Percentiles rank a stretch among this genome's conserved stretches.
phyloP scores from a whole-genome alignment of 2,797 vertebrate species.

The Arremon brunneinucha region DNA sequence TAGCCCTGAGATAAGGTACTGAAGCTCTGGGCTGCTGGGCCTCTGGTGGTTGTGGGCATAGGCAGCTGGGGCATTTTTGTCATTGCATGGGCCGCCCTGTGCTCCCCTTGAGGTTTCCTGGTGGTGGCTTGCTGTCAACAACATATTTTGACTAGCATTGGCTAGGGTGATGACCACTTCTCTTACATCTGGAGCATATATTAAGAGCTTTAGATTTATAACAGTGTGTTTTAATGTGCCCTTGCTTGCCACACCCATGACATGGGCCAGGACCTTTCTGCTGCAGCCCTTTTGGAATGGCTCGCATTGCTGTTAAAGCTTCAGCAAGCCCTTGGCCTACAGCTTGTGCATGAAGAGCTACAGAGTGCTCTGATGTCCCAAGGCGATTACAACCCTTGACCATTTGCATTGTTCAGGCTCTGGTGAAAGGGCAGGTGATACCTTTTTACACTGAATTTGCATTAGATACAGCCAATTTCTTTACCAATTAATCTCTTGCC shows the following conservation, averaged over 20 bases:
- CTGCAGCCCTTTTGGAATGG: not conserved
- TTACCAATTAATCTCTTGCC: not conserved
- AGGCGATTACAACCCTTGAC: not conserved
- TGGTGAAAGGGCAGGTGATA: not conserved
- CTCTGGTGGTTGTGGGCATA: not conserved
- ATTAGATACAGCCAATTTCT: not conserved
- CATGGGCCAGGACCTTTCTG: not conserved
- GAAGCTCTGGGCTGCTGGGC: not conserved
- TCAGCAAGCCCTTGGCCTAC: not conserved
- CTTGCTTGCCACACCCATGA: not conserved
- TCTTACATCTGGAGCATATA: not conserved
- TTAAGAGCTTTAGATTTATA: not conserved
- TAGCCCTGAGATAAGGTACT: not conserved
- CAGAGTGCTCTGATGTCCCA: not conserved
- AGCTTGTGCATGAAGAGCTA: not conserved
- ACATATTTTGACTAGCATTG: not conserved
- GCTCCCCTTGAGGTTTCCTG: not conserved
- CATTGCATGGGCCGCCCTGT: fast-evolving
- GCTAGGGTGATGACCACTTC: not conserved
- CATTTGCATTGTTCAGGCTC: not conserved
- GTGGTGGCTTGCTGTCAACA: not conserved
- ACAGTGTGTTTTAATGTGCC: not conserved
- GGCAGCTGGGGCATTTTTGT: not conserved
- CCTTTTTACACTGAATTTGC: not conserved
- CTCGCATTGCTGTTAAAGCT: not conserved